Percentiles rank a stretch among this genome's conserved stretches.
Evolutionary conservation across 2,888 invertebrate genomes (phyloP).

Genomic region (Dorcus hopei): DNA sequence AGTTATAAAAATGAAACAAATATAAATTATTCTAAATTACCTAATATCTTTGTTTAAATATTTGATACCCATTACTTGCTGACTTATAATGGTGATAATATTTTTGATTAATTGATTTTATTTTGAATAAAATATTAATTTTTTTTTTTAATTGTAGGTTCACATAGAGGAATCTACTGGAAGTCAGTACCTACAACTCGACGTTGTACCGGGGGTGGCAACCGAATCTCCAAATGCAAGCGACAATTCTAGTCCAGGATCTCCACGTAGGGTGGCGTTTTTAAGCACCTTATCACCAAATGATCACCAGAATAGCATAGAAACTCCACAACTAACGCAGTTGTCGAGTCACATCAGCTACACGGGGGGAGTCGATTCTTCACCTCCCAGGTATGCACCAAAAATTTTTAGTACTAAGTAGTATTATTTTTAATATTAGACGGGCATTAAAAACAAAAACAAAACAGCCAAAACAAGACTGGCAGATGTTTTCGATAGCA

Average conservation of each 20-base stretch:
- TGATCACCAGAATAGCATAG: slow-evolving; percentile 34
- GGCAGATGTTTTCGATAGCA: no score
- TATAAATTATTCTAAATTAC: no score
- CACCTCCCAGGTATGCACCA: slow-evolving; percentile 27
- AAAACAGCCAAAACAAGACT: no score
- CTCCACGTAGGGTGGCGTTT: slow-evolving; percentile 36
- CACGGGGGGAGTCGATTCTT: slow-evolving; percentile 34
- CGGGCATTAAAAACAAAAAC: no score
- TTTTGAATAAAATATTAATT: not conserved
- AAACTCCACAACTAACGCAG: slow-evolving; percentile 42
- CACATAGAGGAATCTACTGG: slow-evolving; percentile 39
- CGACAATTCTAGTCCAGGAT: slow-evolving; percentile 42
- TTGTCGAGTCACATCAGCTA: slow-evolving; percentile 46
- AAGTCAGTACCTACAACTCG: slow-evolving; percentile 42
- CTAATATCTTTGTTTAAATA: no score
- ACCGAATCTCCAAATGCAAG: slow-evolving; percentile 42
- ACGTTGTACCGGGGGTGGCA: slow-evolving; percentile 33
- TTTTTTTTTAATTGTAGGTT: slow-evolving; percentile 19
- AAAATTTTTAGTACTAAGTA: no score
- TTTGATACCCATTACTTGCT: no score
- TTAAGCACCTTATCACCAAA: slow-evolving; percentile 32
- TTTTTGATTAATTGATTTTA: no score
- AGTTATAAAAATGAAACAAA: no score
- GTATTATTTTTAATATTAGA: no score
- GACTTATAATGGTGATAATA: no score